These are phyloP conservation scores for Caranx ignobilis DNA, from an alignment of 2,113 vertebrate species.

Conservation along the genomic window DNA sequence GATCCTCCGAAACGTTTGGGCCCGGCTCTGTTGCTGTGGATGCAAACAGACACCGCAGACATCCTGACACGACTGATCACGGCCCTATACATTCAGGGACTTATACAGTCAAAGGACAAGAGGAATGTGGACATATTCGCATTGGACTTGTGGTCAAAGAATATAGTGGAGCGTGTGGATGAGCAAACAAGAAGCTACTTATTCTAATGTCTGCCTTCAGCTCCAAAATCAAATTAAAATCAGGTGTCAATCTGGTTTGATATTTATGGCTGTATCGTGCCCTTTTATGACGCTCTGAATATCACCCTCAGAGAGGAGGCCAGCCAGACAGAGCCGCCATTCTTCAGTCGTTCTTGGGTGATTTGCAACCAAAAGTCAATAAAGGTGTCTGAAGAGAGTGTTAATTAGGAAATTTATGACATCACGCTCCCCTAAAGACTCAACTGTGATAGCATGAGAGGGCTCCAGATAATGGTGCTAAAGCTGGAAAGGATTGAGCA, in stretches of 20 bases:
- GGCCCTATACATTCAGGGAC: conserved; percentile 22
- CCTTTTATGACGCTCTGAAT: conserved; percentile 60
- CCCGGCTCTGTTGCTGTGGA: conserved; percentile 48
- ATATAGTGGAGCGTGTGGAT: not conserved
- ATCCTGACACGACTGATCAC: not conserved
- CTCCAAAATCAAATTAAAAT: conserved; percentile 63
- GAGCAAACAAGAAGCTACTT: conserved; percentile 39
- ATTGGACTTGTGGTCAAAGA: not conserved
- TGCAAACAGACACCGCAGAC: conserved; percentile 55
- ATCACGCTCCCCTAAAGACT: conserved; percentile 40
- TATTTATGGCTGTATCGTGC: conserved; percentile 64
- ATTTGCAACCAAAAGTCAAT: conserved; percentile 71
- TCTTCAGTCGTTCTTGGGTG: conserved; percentile 50
- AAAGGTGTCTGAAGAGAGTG: conserved; percentile 65
- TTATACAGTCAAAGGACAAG: conserved; percentile 13
- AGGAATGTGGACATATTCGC: conserved; percentile 12
- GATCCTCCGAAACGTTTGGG: conserved; percentile 37
- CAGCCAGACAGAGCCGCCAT: conserved; percentile 22
- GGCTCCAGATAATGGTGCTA: conserved; percentile 50
- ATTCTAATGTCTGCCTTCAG: conserved; percentile 33
- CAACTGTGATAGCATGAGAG: conserved; percentile 15
- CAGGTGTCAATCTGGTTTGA: conserved; percentile 58
- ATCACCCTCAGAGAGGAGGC: conserved; percentile 36
- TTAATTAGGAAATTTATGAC: conserved; percentile 72
- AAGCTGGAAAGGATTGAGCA: conserved; percentile 35